Conservation (phyloP, 1,140 invertebrate genomes). For the Cotesia chilonis region DNA sequence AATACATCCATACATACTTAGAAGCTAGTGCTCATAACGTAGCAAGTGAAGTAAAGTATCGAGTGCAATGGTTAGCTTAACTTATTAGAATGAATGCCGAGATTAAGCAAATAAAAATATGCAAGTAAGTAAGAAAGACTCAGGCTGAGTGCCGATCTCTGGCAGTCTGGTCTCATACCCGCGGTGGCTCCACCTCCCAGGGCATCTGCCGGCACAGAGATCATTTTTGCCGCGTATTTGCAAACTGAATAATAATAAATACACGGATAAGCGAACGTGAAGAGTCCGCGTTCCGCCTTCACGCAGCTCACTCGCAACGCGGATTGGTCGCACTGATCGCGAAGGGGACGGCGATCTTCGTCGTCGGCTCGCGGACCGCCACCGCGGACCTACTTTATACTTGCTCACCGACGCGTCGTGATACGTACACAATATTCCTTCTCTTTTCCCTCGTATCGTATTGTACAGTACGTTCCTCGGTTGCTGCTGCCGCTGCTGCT, state of each 20-base stretch:
- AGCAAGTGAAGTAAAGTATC: too few relatives aligned
- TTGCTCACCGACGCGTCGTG: slow-evolving; percentile 38
- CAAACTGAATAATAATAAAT: slow-evolving; percentile 66
- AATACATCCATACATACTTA: too few relatives aligned
- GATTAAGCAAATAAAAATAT: not conserved
- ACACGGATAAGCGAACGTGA: slow-evolving; percentile 61
- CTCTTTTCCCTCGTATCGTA: slow-evolving; percentile 7
- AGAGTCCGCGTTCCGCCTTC: slow-evolving; percentile 65
- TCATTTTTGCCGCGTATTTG: slow-evolving; percentile 66
- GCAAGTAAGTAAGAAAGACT: not conserved
- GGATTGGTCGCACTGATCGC: slow-evolving; percentile 60
- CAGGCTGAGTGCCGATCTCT: slow-evolving; percentile 8
- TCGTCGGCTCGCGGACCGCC: slow-evolving; percentile 34
- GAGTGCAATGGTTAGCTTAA: too few relatives aligned
- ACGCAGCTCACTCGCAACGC: slow-evolving; percentile 61
- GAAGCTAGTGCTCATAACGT: too few relatives aligned
- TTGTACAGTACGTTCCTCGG: too few relatives aligned
- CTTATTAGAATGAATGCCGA: too few relatives aligned
- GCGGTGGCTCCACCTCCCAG: slow-evolving; percentile 42
- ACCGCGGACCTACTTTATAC: slow-evolving; percentile 55
- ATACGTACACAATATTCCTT: slow-evolving; percentile 23
- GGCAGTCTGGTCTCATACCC: not conserved
- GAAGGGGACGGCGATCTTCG: slow-evolving; percentile 59
- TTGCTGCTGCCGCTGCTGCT: slow-evolving; percentile 31
- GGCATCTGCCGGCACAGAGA: slow-evolving; percentile 50